Percentiles rank a stretch among this genome's conserved stretches.
Conservation (phyloP, 1,140 invertebrate genomes). For the Drosophila punjabiensis region DNA sequence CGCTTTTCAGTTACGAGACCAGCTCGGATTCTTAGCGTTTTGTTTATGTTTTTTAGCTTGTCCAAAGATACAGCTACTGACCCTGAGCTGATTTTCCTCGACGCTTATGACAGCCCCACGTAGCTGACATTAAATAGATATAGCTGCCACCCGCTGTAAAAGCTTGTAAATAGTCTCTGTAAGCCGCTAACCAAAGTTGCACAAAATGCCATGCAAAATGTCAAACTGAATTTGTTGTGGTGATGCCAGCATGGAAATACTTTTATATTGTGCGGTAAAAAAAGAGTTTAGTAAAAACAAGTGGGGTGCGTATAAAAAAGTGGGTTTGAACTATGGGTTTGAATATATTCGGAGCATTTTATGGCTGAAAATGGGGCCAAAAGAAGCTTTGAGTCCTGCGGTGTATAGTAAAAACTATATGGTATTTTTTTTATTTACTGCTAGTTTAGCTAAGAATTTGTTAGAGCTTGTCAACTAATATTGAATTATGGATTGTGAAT, state of each 20-base stretch:
- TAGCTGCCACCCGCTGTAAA: conserved; percentile 15
- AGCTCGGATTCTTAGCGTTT: conserved; percentile 37
- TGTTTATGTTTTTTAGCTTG: conserved; percentile 42
- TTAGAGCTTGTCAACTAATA: neutral
- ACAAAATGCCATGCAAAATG: conserved; percentile 53
- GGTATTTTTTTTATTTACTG: neutral
- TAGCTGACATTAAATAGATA: conserved; percentile 47
- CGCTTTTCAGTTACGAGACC: conserved; percentile 36
- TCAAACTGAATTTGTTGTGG: conserved; percentile 41
- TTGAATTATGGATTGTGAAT: neutral
- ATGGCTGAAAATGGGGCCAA: neutral
- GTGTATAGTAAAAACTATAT: conserved; percentile 22
- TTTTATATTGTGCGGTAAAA: conserved; percentile 26
- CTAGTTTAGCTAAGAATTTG: neutral
- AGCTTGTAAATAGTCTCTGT: conserved; percentile 40
- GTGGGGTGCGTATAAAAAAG: conserved; percentile 19
- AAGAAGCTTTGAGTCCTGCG: conserved; percentile 1
- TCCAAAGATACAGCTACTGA: conserved; percentile 43
- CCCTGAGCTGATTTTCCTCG: conserved; percentile 72
- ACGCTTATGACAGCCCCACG: conserved; percentile 63
- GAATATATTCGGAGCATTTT: conserved; percentile 18
- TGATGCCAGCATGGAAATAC: conserved; percentile 34
- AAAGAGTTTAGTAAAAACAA: conserved; percentile 19
- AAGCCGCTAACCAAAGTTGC: conserved; percentile 24
- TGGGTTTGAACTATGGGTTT: conserved; percentile 9